Conservation (phyloP, 2,113 vertebrate genomes). For the Protomyctophum bolini region DNA sequence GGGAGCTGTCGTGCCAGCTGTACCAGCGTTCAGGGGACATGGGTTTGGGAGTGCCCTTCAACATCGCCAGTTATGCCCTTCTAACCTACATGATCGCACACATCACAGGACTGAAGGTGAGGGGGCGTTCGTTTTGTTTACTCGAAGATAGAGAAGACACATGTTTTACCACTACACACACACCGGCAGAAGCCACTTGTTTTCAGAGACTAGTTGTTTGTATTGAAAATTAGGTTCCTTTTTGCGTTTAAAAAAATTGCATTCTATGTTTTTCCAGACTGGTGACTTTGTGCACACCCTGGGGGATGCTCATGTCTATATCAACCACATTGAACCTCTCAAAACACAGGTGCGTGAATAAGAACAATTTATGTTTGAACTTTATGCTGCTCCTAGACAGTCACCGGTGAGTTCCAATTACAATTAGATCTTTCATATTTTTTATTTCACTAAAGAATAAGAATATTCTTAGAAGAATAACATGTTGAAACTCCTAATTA, state of each 20-base stretch:
- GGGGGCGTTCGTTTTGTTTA: neutral
- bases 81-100: slow-evolving; percentile 98
- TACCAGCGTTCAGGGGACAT: slow-evolving; percentile 97
- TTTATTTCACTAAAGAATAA: too few relatives aligned
- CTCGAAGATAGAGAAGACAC: neutral
- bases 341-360: slow-evolving; percentile 84
- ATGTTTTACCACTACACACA: too few relatives aligned
- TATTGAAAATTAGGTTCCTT: neutral
- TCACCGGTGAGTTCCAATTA: too few relatives aligned
- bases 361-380: neutral
- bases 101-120: slow-evolving; percentile 91
- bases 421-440: too few relatives aligned
- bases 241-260: neutral
- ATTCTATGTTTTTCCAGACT: slow-evolving; percentile 68
- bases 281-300: slow-evolving; percentile 95
- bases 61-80: slow-evolving; percentile 95
- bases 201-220: neutral
- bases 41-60: slow-evolving; percentile 97
- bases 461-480: too few relatives aligned
- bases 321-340: slow-evolving; percentile 91
- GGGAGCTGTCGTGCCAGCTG: slow-evolving; percentile 94
- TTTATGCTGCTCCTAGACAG: too few relatives aligned
- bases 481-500: too few relatives aligned
- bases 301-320: slow-evolving; percentile 94
- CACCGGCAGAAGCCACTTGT: too few relatives aligned